Base-by-base conservation (phyloP, 2,888 invertebrate genomes). In the Nemoura dubitans region DNA sequence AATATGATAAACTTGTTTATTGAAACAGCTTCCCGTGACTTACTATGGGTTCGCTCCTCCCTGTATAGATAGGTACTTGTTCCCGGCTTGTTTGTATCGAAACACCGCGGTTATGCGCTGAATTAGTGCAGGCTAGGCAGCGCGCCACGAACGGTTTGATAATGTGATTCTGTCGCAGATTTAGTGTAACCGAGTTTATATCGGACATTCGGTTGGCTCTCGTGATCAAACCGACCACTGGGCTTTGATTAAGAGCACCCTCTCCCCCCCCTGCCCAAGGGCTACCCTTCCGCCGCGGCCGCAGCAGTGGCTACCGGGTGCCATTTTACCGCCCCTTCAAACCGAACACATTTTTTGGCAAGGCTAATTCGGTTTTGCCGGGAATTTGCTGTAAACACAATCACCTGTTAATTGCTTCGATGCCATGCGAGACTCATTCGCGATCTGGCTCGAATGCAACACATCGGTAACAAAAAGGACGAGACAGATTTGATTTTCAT, bases 291-390 rank as follows among this genome's bases (percentile, higher is more conserved):
- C 59, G 14, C 59, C 59, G 2, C 59, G 6, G 14, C 36, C 36
- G 36, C 36, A 36, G 36, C 36, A 10, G 36, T 36, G 36, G 10
- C 36, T 10, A 6, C 36, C 36, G 3, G 36, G 14, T 59, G 59
- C 59, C 59, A 21, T 59, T 59, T 21, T 59, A 59, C 14, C 59
- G 21, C 59, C 59, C 3, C 59, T 59, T 59, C 16, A 59, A 21
- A 59, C 59, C 59, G 59, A 21, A 59, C 36, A 59, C 59, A 59
- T 59, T 59, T 59, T n/a, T 59, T 59, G 59, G 59, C 59, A 59
- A 21, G 59, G 59, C 59, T 59, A 21, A 59, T 59, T 59, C 59
- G 59, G 59, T 59, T 7, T 10, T 59, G 59, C 59, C 59, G 21
- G 59, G 59, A 59, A 59, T 59, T 59, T 59, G 59, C 21, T 59